Evolutionary conservation across 1,140 invertebrate species (phyloP), one percentile per base, ranked within the genome.

Genomic region (Homalodisca vitripennis): DNA sequence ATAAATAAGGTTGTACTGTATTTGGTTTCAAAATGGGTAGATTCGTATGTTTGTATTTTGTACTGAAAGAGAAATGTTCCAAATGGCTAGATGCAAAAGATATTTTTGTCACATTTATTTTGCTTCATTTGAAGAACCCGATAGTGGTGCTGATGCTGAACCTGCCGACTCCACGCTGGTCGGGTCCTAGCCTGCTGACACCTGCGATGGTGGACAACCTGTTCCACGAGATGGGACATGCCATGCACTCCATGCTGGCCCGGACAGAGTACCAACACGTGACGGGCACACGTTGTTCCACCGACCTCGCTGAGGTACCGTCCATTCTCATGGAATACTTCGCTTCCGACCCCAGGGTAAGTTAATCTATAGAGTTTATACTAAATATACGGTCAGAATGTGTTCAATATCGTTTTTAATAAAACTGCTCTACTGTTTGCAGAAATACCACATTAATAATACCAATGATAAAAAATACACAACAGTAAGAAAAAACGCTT

Each of bases 141-240:
- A 89, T 98, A 57, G 96, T 99, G 0, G 97, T 98, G 34, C 82
- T 99, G 13, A 95, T 98, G 88, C 80, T 99, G 63, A 97, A 95
- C 69, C 83, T 98, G 57, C 87, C 88, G 17, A 81, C 86, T 1
- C 89, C 92, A 0, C 83, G 85, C 69, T 90, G 89, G 84, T 86
- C 84, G 0, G 86, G 83, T 63, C 95, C 95, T 1, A 90, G 92
- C 32, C 81, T 98, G 41, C 82, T 99, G 24, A 88, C 86, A 34
- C 91, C 93, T 0, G 84, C 87, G 17, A 89, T 92, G 70, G 89
- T 98, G 13, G 97, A 99, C 79, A 99, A 98, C 82, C 81, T 99
- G 30, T 99, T 99, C 81, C 98, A 99, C 78, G 98, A 99, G 84
- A 93, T 98, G 91, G 98, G 98, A 0, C 98, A 99, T 83, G 98